Conservation (phyloP, 2,113 vertebrate species). For the Ia io region DNA sequence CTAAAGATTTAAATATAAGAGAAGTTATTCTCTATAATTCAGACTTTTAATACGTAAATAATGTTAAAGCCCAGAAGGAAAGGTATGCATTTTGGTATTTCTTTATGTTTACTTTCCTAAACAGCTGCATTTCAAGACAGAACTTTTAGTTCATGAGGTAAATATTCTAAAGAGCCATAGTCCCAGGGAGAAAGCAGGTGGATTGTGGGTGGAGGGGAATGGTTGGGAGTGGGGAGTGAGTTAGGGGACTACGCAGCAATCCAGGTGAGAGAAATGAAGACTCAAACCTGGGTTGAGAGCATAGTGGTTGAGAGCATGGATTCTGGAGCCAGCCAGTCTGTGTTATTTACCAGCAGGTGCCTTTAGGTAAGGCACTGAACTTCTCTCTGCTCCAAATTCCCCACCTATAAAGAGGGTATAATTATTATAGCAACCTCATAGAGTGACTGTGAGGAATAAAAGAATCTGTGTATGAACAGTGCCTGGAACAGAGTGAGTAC, state of each 20-base stretch:
- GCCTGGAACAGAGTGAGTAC: neutral
- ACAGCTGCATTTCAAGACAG: neutral
- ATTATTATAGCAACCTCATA: neutral
- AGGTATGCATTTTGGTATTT: neutral
- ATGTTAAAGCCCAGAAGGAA: neutral
- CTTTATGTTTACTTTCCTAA: neutral
- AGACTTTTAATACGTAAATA: neutral
- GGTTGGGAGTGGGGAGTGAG: neutral
- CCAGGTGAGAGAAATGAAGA: neutral
- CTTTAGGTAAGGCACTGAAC: neutral
- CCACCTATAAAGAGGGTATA: neutral
- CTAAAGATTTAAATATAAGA: neutral
- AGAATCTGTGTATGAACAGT: neutral
- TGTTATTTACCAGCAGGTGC: neutral
- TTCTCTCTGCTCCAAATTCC: neutral
- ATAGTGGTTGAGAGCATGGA: neutral
- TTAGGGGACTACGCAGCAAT: neutral
- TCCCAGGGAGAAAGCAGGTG: neutral
- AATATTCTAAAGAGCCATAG: neutral
- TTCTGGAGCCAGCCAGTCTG: neutral
- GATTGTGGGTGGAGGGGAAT: neutral
- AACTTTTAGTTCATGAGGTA: neutral
- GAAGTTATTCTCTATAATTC: neutral
- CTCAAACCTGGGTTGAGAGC: neutral
- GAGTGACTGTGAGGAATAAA: neutral